Evolutionary conservation across 2,888 invertebrate genomes (phyloP), one percentile per base, ranked within the genome.

Genomic region (Dermolepida albohirtum): DNA sequence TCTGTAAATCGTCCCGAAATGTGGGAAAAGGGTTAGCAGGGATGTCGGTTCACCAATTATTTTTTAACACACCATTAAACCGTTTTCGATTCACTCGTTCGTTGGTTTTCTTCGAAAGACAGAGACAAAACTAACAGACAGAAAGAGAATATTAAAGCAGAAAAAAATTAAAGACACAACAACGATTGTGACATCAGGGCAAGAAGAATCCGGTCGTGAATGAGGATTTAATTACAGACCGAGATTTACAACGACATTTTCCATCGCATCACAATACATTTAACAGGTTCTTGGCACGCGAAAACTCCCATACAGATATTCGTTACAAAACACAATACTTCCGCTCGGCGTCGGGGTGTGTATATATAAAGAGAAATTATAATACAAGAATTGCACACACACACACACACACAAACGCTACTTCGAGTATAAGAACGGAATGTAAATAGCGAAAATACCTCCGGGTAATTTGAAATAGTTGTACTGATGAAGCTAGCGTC

Each of bases 401-500:
- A 17, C 22, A 41, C 55, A 10, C 39, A 47, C 5, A 14, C 14
- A 68, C 68, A 69, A 6, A 8, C 34, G 16, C 44, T 29, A 59
- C 59, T 10, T 27, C 27, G 12, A 12, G 44, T 43, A 59, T 59
- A 44, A 44, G 27, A 59, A 40, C 39, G 73, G 75, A 75, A 76
- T 74, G 75, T 72, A 74, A 75, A 74, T 74, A 72, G 74, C 66
- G 70, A 63, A 71, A 75, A 76, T 76, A 78, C 81, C 81, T 74
- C 70, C 75, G 78, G 78, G 81, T 80, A 81, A 81, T 81, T 80
- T 78, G 77, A 78, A 81, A 82, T 82, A 80, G 80, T 80, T 80
- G 74, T 74, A 77, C 77, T 82, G 82, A 82, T 82, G 82, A 82
- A 82, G 59, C 59, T 59, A 59, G 81, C 79, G 81, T 81, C 81